phyloP scores from a whole-genome alignment of 2,888 invertebrate genomes.

The Agrilus cyanescens region DNA sequence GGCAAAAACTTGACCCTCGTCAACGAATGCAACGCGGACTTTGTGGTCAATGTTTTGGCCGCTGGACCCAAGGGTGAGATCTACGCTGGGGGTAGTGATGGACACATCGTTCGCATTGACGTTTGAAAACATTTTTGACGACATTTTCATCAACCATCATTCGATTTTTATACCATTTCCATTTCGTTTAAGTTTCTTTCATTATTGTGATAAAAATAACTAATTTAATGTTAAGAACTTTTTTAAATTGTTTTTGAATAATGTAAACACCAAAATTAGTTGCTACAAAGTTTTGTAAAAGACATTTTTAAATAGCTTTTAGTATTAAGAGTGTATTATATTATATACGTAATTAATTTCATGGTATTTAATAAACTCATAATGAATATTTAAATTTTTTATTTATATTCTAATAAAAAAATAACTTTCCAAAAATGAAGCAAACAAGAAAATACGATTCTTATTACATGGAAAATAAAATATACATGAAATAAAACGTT shows the following conservation, averaged over 20 bases:
- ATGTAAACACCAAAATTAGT: too few species aligned
- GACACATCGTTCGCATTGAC: slow-evolving; percentile 31
- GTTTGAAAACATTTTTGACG: slow-evolving; percentile 1
- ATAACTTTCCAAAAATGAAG: too few species aligned
- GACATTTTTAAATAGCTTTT: too few species aligned
- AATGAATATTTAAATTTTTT: too few species aligned
- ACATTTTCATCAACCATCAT: background rate
- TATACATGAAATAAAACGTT: too few species aligned
- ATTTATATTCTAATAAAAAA: too few species aligned
- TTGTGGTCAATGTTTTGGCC: slow-evolving; percentile 23
- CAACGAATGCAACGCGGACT: slow-evolving; percentile 20
- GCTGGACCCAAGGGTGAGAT: slow-evolving; percentile 24
- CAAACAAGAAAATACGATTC: too few species aligned
- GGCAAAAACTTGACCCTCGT: slow-evolving; percentile 16
- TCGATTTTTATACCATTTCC: background rate
- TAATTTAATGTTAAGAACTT: background rate
- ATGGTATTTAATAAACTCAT: too few species aligned
- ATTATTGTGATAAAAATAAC: slow-evolving; percentile 6
- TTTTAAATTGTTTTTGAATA: background rate
- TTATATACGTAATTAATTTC: too few species aligned
- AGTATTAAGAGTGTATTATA: too few species aligned
- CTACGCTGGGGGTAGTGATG: slow-evolving; percentile 49
- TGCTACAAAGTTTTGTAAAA: too few species aligned
- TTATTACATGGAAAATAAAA: too few species aligned
- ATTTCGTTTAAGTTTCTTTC: background rate